Evolutionary conservation across 2,888 invertebrate genomes (phyloP), one percentile per base, ranked within the genome.

Genomic region (Onchidella celtica): DNA sequence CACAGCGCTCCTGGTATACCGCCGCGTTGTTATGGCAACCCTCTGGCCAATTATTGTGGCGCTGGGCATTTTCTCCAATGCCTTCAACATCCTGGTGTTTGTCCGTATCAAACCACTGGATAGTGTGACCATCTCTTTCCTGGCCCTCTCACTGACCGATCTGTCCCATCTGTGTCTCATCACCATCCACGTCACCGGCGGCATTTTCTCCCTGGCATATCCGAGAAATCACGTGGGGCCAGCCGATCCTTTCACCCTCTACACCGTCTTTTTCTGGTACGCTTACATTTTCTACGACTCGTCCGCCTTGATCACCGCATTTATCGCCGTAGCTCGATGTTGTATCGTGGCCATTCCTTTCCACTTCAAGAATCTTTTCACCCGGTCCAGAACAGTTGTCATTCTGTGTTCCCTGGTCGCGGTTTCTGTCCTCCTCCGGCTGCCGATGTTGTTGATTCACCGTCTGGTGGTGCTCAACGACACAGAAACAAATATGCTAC

Each of bases 91-190:
- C 17, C 3, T 29, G 3, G 36, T 77, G 0, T 77, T 66, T 17
- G 24, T 61, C 34, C 66, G 55, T 21, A 65, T 77, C 0, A 68
- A 68, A n/a, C 34, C 57, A 29, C 0, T 9, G 2, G 77, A 77
- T 55, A 36, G 36, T 17, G 68, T n/a, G 32, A 2, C 21, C 32
- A 29, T 73, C 0, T 34, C 74, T n/a, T 74, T 57, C 29, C 3
- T 72, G 34, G 29, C 36, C 14, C 63, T 75, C 21, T 57, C 59
- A 11, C n/a, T 63, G 34, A 24, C 40, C 9, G 74, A 75, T 24
- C 32, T 75, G 2, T 1, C 17, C 40, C 63, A 63, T 29, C 61
- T 75, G 38, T n/a, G n/a, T n/a, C n/a, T n/a, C n/a, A n/a, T n/a
- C n/a, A 0, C 40, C 63, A 38, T 75, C n/a, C 63, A 38, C 40